Percentiles rank a stretch among this genome's conserved stretches.
Conservation (phyloP, 2,888 invertebrate species). For the Diploptera punctata region DNA sequence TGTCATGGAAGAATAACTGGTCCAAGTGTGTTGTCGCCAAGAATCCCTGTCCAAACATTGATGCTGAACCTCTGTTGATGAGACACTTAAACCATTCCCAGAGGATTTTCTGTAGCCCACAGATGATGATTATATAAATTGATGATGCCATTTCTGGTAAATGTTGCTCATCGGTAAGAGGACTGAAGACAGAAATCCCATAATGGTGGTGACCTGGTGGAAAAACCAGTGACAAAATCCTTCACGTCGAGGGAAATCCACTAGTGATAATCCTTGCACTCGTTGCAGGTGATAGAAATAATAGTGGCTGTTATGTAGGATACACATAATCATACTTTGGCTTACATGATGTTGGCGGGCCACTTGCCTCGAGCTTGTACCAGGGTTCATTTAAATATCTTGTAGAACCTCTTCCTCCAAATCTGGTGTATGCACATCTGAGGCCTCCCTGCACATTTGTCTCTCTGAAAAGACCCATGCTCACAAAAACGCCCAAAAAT, state of each 20-base stretch:
- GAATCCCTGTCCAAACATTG: too few species aligned
- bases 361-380: slow-evolving; percentile 1
- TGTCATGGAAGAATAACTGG: neutral
- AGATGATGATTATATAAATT: neutral
- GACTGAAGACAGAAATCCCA: too few species aligned
- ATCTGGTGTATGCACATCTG: neutral
- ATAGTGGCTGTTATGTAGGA: neutral
- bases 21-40: neutral
- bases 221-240: neutral
- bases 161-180: neutral
- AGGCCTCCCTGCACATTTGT: too few species aligned
- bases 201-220: neutral
- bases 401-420: neutral
- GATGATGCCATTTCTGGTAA: neutral
- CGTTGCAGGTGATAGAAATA: neutral
- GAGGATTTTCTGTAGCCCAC: neutral
- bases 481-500: too few species aligned
- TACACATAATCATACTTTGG: neutral
- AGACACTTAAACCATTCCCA: neutral
- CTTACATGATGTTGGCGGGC: neutral
- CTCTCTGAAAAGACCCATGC: too few species aligned
- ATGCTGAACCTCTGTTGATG: neutral
- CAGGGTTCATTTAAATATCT: neutral
- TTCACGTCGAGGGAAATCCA: too few species aligned
- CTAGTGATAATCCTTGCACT: too few species aligned